Conservation (phyloP, 2,797 vertebrate species). For the Loris lydekkerianus region DNA sequence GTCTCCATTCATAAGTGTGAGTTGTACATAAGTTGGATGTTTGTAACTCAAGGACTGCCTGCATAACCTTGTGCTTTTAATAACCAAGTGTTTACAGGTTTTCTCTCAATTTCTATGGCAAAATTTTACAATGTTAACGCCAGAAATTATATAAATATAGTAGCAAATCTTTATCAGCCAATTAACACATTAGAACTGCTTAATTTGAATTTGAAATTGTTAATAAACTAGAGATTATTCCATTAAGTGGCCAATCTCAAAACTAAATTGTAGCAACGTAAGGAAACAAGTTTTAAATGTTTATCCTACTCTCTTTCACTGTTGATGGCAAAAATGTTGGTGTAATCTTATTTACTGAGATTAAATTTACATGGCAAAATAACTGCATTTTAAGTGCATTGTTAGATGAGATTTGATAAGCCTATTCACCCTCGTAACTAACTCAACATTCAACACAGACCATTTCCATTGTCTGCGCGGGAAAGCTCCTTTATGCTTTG, state of each 20-base stretch:
- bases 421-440: background rate
- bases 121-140: background rate
- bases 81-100: background rate
- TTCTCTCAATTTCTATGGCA: background rate
- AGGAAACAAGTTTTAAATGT: background rate
- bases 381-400: background rate
- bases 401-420: background rate
- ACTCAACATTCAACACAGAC: background rate
- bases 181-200: background rate
- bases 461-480: background rate
- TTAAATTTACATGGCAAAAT: background rate
- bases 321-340: background rate
- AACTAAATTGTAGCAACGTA: background rate
- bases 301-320: background rate
- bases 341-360: background rate
- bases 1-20: too few relatives aligned
- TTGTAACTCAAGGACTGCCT: too few relatives aligned
- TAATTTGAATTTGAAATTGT: background rate
- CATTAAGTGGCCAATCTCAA: background rate
- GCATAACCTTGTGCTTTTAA: too few relatives aligned
- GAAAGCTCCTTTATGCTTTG: background rate
- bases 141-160: background rate
- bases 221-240: background rate
- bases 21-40: too few relatives aligned
- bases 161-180: background rate